Conservation (phyloP, 2,888 invertebrate species). For the Yponomeuta sedellus region DNA sequence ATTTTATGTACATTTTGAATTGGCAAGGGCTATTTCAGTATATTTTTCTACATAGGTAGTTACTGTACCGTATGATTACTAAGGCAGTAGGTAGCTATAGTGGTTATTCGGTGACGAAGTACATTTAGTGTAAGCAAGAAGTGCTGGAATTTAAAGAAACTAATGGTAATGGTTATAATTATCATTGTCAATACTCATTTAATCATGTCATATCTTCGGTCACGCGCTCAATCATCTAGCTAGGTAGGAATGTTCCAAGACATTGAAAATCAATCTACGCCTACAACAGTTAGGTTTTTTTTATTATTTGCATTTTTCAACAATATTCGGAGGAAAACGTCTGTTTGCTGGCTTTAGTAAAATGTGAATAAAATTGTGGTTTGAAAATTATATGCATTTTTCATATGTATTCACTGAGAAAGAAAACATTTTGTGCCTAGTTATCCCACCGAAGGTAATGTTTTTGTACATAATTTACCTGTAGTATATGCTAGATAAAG, state of each 20-base stretch:
- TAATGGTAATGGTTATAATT: constrained; percentile 37
- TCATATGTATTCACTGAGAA: neutral
- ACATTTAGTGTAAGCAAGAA: constrained; percentile 60
- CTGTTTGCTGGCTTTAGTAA: constrained; percentile 10
- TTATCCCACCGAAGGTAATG: constrained; percentile 4
- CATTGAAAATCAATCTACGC: neutral
- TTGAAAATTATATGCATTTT: neutral
- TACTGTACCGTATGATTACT: neutral
- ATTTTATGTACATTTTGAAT: too few relatives aligned
- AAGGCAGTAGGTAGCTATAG: constrained; percentile 10
- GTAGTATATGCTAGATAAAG: too few relatives aligned
- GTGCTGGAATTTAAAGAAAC: constrained; percentile 47
- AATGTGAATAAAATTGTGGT: constrained; percentile 6
- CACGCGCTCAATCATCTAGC: constrained; percentile 42
- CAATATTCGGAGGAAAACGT: neutral
- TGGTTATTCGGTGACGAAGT: constrained; percentile 37
- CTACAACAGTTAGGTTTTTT: neutral
- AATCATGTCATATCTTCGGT: constrained; percentile 37
- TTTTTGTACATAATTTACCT: neutral
- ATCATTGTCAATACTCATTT: constrained; percentile 68
- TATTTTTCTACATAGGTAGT: neutral
- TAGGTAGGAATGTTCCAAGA: constrained; percentile 33
- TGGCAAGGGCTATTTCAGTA: too few relatives aligned
- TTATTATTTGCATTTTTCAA: neutral
- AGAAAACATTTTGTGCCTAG: too few relatives aligned